A percentile compares a stretch with the other conserved stretches of the same genome.
These are phyloP conservation scores for Drosophila subobscura DNA, from an alignment of 1,140 invertebrate species.

Conservation along the genomic window DNA sequence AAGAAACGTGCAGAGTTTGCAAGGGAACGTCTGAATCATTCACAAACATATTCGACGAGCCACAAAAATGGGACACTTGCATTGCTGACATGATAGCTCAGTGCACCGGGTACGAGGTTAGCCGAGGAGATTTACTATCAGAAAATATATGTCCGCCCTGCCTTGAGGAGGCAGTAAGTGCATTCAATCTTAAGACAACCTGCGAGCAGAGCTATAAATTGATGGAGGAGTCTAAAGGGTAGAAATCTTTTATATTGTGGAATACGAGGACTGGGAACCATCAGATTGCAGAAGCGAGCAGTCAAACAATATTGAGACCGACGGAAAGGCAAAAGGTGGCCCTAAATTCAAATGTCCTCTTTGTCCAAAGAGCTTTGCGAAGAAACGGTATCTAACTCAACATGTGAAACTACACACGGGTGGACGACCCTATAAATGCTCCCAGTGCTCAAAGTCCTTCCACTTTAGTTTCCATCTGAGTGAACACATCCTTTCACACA, in stretches of 20 bases:
- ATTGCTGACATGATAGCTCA: slow-evolving; percentile 3
- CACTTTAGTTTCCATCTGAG: neutral
- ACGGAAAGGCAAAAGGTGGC: no score
- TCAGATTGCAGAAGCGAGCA: no score
- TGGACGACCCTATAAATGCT: neutral
- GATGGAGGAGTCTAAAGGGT: neutral
- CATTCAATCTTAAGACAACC: neutral
- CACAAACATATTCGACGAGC: neutral
- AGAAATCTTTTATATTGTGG: no score
- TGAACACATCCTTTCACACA: slow-evolving; percentile 10
- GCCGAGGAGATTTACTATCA: neutral
- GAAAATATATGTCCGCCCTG: neutral
- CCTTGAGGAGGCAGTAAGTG: neutral
- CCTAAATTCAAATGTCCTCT: no score
- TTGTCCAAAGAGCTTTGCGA: no score
- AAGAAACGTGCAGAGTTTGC: neutral
- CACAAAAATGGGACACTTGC: neutral
- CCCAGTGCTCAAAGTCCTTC: slow-evolving; percentile 1
- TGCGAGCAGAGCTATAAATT: neutral
- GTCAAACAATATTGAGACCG: no score
- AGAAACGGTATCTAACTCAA: no score
- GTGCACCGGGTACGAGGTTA: neutral
- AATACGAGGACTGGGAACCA: no score
- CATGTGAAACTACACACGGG: no score
- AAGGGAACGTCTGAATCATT: neutral